These are phyloP conservation scores for Takifugu rubripes DNA, from an alignment of 2,797 vertebrate genomes.

Conservation along the genomic window DNA sequence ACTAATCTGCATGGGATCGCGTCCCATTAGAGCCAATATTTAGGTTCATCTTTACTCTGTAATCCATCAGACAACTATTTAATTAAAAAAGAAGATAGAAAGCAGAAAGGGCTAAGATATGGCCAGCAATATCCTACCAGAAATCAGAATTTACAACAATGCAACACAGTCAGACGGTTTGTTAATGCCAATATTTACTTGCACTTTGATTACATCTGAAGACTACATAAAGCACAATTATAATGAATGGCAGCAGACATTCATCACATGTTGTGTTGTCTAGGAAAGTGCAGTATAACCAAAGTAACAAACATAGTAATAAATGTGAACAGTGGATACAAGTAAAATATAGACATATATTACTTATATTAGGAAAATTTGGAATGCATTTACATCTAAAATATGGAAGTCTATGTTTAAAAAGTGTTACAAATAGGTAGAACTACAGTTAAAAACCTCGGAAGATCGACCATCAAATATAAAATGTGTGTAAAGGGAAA, in stretches of 20 bases:
- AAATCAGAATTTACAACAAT: not conserved
- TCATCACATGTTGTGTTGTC: slow-evolving; percentile 50
- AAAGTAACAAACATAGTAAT: slow-evolving; percentile 53
- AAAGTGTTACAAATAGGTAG: slow-evolving; percentile 34
- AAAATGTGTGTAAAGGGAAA: not conserved
- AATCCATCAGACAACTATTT: no score
- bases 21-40: no score
- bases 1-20: no score
- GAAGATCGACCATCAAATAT: slow-evolving; percentile 14
- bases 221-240: slow-evolving; percentile 58
- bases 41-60: no score
- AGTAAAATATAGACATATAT: slow-evolving; percentile 33
- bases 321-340: slow-evolving; percentile 47
- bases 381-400: slow-evolving; percentile 38
- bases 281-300: slow-evolving; percentile 50
- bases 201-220: slow-evolving; percentile 67
- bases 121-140: no score
- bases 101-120: no score
- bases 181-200: slow-evolving; percentile 70
- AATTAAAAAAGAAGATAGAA: no score
- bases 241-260: slow-evolving; percentile 60
- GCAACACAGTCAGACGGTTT: slow-evolving; percentile 12
- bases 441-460: slow-evolving; percentile 20
- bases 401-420: slow-evolving; percentile 31
- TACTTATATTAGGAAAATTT: slow-evolving; percentile 33